Evolutionary conservation across 1,140 invertebrate species (phyloP).

Genomic region (Anadara kagoshimensis): DNA sequence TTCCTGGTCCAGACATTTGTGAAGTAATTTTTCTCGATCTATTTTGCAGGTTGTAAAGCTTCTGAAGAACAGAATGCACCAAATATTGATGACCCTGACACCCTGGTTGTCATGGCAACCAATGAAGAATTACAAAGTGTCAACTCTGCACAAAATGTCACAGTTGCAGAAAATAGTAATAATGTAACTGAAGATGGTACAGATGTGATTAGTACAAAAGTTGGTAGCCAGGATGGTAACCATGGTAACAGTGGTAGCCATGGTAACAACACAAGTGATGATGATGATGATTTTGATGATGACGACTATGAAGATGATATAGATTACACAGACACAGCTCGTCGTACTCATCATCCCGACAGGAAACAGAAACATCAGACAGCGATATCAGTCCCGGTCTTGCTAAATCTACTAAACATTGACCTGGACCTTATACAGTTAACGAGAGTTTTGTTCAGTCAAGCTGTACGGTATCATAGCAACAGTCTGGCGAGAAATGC

Average conservation of each 20-base stretch:
- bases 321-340: background rate
- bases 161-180: too few species aligned
- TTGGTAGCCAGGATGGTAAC: background rate
- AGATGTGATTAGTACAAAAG: background rate
- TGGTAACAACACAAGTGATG: constrained; percentile 22
- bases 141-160: too few species aligned
- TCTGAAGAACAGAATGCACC: background rate
- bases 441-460: constrained; percentile 41
- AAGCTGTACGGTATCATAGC: constrained; percentile 31
- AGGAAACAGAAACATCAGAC: constrained; percentile 1
- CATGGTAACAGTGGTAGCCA: background rate
- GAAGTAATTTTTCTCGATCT: too few species aligned
- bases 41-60: background rate
- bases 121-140: too few species aligned
- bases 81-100: background rate
- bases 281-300: constrained; percentile 14
- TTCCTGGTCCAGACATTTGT: too few species aligned
- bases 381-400: constrained; percentile 29
- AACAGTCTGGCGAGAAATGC: constrained; percentile 44
- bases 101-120: constrained; percentile 2
- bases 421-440: constrained; percentile 23
- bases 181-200: background rate
- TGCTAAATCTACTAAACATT: constrained; percentile 28
- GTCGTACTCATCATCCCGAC: background rate
- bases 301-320: constrained; percentile 26